Evolutionary conservation across 1,140 invertebrate genomes (phyloP).

Genomic region (Drosophila willistoni): DNA sequence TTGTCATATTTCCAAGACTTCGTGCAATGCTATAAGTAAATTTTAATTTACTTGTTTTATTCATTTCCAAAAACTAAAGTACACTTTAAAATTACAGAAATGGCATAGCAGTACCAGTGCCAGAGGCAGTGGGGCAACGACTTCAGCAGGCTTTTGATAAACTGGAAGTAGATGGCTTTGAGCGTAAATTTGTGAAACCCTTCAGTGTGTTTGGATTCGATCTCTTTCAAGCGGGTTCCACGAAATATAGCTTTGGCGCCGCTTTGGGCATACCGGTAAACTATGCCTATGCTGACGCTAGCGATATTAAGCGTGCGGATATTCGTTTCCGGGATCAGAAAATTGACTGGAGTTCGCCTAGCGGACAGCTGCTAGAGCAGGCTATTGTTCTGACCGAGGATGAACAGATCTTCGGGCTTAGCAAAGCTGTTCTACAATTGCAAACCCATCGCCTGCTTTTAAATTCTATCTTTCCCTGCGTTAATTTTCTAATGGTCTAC

Average conservation of each 20-base stretch:
- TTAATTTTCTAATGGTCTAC: slow-evolving; percentile 84
- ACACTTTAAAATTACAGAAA: slow-evolving; percentile 69
- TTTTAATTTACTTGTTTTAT: neutral
- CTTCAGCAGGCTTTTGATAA: slow-evolving; percentile 84
- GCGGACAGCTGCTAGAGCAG: slow-evolving; percentile 86
- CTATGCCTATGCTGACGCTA: slow-evolving; percentile 84
- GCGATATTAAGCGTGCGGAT: slow-evolving; percentile 84
- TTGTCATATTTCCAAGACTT: slow-evolving; percentile 84
- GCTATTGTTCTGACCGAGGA: slow-evolving; percentile 88
- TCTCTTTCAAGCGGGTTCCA: slow-evolving; percentile 84
- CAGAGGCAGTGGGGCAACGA: slow-evolving; percentile 73
- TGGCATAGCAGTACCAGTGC: slow-evolving; percentile 83
- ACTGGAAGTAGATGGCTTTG: slow-evolving; percentile 82
- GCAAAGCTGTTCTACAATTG: slow-evolving; percentile 87
- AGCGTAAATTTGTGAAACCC: slow-evolving; percentile 83
- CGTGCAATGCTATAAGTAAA: slow-evolving; percentile 84
- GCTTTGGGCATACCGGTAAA: slow-evolving; percentile 87
- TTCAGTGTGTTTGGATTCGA: slow-evolving; percentile 88
- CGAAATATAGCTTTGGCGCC: slow-evolving; percentile 83
- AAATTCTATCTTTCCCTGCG: slow-evolving; percentile 84
- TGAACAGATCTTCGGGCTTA: slow-evolving; percentile 91
- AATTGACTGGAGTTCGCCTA: slow-evolving; percentile 86
- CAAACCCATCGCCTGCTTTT: slow-evolving; percentile 85
- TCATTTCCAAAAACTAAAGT: slow-evolving; percentile 1
- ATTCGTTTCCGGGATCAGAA: slow-evolving; percentile 84